A percentile compares a stretch with the other conserved stretches of the same genome.
phyloP scores from a whole-genome alignment of 2,113 vertebrate species.

The Cyprinodon brontotheroides region DNA sequence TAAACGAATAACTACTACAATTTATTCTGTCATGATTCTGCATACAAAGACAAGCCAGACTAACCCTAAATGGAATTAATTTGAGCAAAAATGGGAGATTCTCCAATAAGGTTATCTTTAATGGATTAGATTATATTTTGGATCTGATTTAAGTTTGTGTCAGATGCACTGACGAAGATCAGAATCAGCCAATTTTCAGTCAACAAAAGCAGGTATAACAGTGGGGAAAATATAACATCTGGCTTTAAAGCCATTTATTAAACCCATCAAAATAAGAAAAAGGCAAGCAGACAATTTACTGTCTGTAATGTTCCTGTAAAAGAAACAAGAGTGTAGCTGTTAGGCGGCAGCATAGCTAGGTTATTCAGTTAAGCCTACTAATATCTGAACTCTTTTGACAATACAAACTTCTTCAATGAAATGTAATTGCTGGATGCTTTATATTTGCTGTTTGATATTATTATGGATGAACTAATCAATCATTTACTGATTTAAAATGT shows the following conservation, averaged over 20 bases:
- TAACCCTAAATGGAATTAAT: not conserved
- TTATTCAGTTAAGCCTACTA: not conserved
- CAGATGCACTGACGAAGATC: not conserved
- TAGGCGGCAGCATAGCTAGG: not conserved
- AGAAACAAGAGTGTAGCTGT: not conserved
- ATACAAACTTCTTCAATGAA: not conserved
- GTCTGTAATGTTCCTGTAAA: not conserved
- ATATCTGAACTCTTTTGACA: not conserved
- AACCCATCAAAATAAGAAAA: not conserved
- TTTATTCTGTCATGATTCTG: not conserved
- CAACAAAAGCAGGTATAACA: too few species aligned
- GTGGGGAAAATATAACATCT: too few species aligned
- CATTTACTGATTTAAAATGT: not conserved
- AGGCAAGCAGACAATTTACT: not conserved
- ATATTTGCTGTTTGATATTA: not conserved
- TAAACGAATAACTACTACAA: not conserved
- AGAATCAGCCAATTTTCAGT: too few species aligned
- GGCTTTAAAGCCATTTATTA: not conserved
- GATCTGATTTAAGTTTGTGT: not conserved
- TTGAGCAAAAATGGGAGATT: not conserved
- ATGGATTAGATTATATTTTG: not conserved
- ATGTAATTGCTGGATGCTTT: not conserved
- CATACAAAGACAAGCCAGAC: not conserved
- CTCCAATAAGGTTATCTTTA: not conserved
- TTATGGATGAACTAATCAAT: not conserved